Percentiles rank a stretch among this genome's conserved stretches.
These are phyloP conservation scores for Epinephelus awoara DNA, from an alignment of 2,797 vertebrate species.

Conservation along the genomic window DNA sequence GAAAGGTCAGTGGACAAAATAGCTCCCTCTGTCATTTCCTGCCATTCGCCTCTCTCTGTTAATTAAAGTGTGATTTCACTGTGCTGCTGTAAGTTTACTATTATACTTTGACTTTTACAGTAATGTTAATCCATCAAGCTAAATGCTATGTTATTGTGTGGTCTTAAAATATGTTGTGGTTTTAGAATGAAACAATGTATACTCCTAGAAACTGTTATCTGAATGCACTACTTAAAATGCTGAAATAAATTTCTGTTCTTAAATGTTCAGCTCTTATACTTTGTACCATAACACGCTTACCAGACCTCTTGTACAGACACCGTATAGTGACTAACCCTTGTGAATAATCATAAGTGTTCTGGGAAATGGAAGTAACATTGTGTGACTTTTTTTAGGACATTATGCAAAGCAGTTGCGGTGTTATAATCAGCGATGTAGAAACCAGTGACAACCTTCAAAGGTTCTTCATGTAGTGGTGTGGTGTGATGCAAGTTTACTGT, in stretches of 20 bases:
- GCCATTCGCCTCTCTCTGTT: slow-evolving; percentile 8
- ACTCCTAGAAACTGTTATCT: slow-evolving; percentile 8
- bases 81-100: slow-evolving; percentile 1
- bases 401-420: slow-evolving; percentile 23
- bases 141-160: neutral
- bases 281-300: neutral
- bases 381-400: neutral
- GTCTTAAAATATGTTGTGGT: neutral
- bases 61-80: slow-evolving; percentile 36
- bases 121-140: neutral
- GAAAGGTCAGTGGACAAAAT: slow-evolving; percentile 19
- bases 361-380: slow-evolving; percentile 14
- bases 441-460: slow-evolving; percentile 1
- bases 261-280: neutral
- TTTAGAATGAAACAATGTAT: slow-evolving; percentile 3
- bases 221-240: neutral
- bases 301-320: neutral
- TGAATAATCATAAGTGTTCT: slow-evolving; percentile 6
- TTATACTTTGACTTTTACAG: neutral
- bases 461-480: neutral
- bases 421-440: slow-evolving; percentile 13
- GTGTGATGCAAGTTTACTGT: neutral
- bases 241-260: slow-evolving; percentile 39
- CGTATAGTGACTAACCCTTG: neutral
- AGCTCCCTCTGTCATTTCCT: neutral